Evolutionary conservation across 2,797 vertebrate genomes (phyloP).

Genomic region (Artibeus lituratus): DNA sequence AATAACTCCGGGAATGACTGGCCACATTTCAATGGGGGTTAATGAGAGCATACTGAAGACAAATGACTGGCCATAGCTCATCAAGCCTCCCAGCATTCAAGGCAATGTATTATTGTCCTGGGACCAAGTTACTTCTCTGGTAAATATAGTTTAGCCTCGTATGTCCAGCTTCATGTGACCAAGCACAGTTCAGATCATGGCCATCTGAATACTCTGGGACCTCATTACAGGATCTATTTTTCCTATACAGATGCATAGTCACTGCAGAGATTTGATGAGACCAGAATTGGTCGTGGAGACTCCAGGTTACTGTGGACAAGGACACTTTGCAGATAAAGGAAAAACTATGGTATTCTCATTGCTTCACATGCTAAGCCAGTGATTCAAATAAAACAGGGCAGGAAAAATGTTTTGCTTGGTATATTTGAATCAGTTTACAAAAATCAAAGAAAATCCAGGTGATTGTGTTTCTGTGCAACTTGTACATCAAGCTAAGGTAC

Average conservation of each 20-base stretch:
- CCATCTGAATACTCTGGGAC: not conserved
- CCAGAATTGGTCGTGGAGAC: not conserved
- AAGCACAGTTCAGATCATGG: not conserved
- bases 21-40: slow-evolving; percentile 53
- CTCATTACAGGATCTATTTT: not conserved
- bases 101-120: not conserved
- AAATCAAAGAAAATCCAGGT: not conserved
- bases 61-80: slow-evolving; percentile 32
- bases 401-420: slow-evolving; percentile 35
- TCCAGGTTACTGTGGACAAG: not conserved
- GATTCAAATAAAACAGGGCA: not conserved
- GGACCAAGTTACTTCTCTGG: not conserved
- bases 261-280: not conserved
- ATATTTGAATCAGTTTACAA: not conserved
- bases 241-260: not conserved
- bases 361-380: not conserved
- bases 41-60: slow-evolving; percentile 64
- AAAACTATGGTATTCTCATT: slow-evolving; percentile 26
- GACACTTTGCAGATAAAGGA: not conserved
- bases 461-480: not conserved
- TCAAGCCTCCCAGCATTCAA: not conserved
- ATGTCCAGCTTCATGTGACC: not conserved
- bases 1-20: not conserved
- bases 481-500: not conserved
- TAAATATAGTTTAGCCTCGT: slow-evolving; percentile 55